Conservation (phyloP, 2,888 invertebrate genomes). For the Nomada fucata region DNA sequence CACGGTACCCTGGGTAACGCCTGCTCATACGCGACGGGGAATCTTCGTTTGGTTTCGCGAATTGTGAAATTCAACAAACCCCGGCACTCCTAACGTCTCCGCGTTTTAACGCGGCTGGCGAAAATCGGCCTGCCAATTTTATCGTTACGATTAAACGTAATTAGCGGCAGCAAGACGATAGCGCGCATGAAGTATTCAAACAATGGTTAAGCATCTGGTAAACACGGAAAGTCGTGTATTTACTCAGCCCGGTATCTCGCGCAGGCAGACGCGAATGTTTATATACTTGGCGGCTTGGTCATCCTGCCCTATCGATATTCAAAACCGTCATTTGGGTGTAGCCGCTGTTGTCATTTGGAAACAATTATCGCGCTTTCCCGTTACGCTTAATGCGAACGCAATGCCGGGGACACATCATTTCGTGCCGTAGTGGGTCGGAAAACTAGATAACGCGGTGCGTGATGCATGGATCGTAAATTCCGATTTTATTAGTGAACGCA, state of each 20-base stretch:
- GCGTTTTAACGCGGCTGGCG: not conserved
- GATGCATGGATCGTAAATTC: constrained; percentile 72
- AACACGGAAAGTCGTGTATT: constrained; percentile 56
- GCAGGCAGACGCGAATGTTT: constrained; percentile 63
- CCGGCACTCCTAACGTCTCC: not conserved
- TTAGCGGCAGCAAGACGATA: not conserved
- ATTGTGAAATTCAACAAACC: too few species aligned
- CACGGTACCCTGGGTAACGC: too few species aligned
- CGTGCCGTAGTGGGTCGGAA: constrained; percentile 73
- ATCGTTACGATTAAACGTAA: constrained; percentile 11
- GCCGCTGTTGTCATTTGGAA: constrained; percentile 72
- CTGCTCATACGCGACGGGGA: too few species aligned
- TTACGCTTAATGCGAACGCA: constrained; percentile 67
- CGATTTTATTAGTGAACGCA: constrained; percentile 70
- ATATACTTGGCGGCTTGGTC: constrained; percentile 41
- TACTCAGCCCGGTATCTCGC: constrained; percentile 55
- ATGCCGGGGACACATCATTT: constrained; percentile 70
- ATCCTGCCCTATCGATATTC: constrained; percentile 68
- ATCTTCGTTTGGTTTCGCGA: too few species aligned
- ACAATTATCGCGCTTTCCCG: constrained; percentile 72
- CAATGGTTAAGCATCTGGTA: constrained; percentile 45
- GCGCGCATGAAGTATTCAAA: constrained; percentile 36
- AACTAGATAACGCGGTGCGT: constrained; percentile 72
- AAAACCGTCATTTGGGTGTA: constrained; percentile 69
- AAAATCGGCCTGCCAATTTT: not conserved